Evolutionary conservation across 2,113 vertebrate species (phyloP), one percentile per base, ranked within the genome.

Genomic region (Sisor rabdophorus): DNA sequence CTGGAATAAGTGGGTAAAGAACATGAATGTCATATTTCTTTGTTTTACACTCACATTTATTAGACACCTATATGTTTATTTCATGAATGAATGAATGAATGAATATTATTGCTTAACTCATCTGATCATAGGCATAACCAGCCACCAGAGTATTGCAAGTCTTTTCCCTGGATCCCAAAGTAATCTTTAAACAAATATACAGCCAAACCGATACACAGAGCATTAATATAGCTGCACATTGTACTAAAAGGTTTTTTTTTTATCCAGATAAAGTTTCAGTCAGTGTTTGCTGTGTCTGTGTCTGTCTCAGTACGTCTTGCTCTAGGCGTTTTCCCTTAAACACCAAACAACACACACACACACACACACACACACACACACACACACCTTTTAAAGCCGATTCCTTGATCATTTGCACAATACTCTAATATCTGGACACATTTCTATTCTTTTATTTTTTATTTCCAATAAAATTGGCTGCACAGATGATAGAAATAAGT

Each of bases 401-500:
- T 74, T 81, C 70, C 40, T 6, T 0, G 52, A 30, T 26, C 16
- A 32, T 60, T 76, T 54, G 36, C 54, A 67, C 72, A 67, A 48
- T 40, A 36, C 6, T 36, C 3, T 36, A 30, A 30, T 16, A 60
- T 75, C 52, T 67, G 71, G 24, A n/a, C n/a, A n/a, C n/a, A n/a
- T n/a, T n/a, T n/a, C n/a, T n/a, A n/a, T n/a, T n/a, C n/a, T n/a
- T n/a, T n/a, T n/a, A n/a, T n/a, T n/a, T n/a, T n/a, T n/a, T n/a
- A n/a, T n/a, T n/a, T n/a, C n/a, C n/a, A n/a, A n/a, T n/a, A n/a
- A n/a, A n/a, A n/a, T n/a, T n/a, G 47, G 61, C 78, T 75, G 74
- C 58, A 64, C 44, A 85, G 85, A 81, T 82, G 82, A 84, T 70
- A 61, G 72, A 84, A 82, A 83, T 89, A 86, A 89, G 80, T 85